These are phyloP conservation scores for Epinephelus cyanopodus DNA, from an alignment of 2,113 vertebrate genomes.

Conservation along the genomic window DNA sequence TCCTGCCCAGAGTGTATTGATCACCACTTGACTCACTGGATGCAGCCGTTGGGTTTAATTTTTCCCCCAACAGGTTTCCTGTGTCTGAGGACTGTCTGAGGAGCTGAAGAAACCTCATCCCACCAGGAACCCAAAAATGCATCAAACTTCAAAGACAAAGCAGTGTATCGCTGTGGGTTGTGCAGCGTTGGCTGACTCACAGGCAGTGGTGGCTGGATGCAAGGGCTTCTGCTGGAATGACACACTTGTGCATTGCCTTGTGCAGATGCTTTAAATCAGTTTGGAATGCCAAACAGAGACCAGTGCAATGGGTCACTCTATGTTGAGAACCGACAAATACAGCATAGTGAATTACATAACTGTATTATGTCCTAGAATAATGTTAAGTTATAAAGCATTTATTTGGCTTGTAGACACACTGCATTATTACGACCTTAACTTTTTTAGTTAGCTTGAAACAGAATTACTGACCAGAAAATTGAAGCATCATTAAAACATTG, in stretches of 20 bases:
- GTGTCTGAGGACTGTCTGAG: conserved; percentile 70
- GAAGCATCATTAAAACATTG: conserved; percentile 6
- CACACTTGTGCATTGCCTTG: conserved; percentile 40
- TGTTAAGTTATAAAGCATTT: not conserved
- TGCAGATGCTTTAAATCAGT: conserved; percentile 69
- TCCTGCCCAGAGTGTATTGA: conserved; percentile 74
- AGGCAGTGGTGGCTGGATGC: conserved; percentile 31
- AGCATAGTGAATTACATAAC: not conserved
- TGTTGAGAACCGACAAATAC: conserved; percentile 20
- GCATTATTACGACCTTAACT: not conserved
- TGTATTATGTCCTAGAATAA: not conserved
- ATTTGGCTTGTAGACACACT: not conserved
- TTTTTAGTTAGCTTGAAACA: conserved; percentile 18
- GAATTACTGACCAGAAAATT: not conserved
- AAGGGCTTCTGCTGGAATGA: conserved; percentile 49
- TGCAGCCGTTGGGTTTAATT: conserved; percentile 64
- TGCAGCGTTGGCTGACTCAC: conserved; percentile 52
- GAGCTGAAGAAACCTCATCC: conserved; percentile 67
- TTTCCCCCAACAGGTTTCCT: conserved; percentile 68
- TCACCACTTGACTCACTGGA: conserved; percentile 76
- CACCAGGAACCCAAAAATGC: conserved; percentile 57
- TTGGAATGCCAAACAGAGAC: conserved; percentile 50
- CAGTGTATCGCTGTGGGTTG: conserved; percentile 30
- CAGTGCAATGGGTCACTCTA: conserved; percentile 25
- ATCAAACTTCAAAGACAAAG: conserved; percentile 65